Base-by-base conservation (phyloP, 2,888 invertebrate genomes). In the Cantharis nigra region DNA sequence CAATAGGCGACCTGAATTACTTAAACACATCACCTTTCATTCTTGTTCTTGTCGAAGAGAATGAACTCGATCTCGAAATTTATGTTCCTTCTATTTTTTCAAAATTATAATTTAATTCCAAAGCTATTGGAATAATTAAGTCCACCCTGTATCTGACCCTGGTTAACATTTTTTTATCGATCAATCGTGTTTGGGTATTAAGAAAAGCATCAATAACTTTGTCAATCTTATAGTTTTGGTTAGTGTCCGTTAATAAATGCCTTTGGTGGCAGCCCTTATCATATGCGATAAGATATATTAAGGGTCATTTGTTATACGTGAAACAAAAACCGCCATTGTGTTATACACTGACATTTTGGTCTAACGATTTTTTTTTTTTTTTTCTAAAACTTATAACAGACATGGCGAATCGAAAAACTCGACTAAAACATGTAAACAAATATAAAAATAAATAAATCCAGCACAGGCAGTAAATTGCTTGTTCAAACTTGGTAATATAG, bases 1-100 rank as follows among this genome's bases (percentile, higher is more conserved):
- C 80, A 76, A 71, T 74, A 67, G 74, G 74, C 80, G 81, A 80
- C 80, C 80, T 79, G 81, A 49, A 80, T 80, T 77, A 77, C 76
- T 77, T 79, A 79, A 77, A 79, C 79, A 79, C 80, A 79, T 78
- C 78, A 49, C 65, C 69, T 72, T 78, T 78, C 49, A 70, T 62
- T 65, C 20, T n/a, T 65, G 72, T 70, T 73, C 5, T 49, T 16
- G 16, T 11, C 23, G 28, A 11, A 28, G 71, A 71, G 71, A 67
- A 71, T 49, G 75, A 49, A 49, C 49, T 49, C 9, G 49, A 49
- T 49, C 49, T 49, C 49, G 49, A 49, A n/a, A 13, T n/a, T 33
- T 11, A 33, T n/a, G 49, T 4, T 49, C n/a, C 13, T 13, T 5
- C 5, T 49, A n/a, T 49, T 49, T 49, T n/a, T 1, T n/a, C n/a